phyloP scores from a whole-genome alignment of 2,797 vertebrate genomes.

The Rachycentron canadum region DNA sequence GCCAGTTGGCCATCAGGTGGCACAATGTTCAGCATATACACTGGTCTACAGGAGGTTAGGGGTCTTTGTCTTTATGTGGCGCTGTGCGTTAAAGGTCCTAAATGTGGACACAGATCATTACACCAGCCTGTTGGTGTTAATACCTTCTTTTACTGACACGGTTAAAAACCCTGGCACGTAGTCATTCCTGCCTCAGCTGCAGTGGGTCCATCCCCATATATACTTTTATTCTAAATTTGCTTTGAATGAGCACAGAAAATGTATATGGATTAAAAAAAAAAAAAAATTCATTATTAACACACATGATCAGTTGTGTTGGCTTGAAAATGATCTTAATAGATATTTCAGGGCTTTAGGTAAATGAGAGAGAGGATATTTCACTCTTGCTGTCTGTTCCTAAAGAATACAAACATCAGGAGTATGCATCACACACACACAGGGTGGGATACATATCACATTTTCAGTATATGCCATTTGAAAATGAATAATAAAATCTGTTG shows the following conservation, averaged over 20 bases:
- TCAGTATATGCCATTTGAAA: background rate
- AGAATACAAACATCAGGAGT: too few species aligned
- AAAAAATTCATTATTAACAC: background rate
- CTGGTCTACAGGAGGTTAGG: too few species aligned
- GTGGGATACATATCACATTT: background rate
- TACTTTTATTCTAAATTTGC: background rate
- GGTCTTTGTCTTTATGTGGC: too few species aligned
- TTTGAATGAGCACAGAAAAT: background rate
- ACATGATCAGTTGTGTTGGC: background rate
- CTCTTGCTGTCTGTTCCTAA: background rate
- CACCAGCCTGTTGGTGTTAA: too few species aligned
- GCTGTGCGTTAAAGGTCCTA: too few species aligned
- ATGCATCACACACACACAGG: background rate
- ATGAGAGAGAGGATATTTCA: background rate
- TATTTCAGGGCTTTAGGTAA: background rate
- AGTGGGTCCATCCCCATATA: background rate
- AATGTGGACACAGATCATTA: too few species aligned
- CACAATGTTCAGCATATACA: too few species aligned
- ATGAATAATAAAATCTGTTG: background rate
- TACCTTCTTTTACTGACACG: too few species aligned
- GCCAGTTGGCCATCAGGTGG: too few species aligned
- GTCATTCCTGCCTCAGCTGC: background rate
- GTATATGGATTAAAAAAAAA: too few species aligned
- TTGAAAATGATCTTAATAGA: background rate
- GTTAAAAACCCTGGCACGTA: too few species aligned